Evolutionary conservation across 2,113 vertebrate genomes (phyloP), one percentile per base, ranked within the genome.

Genomic region (Riparia riparia): DNA sequence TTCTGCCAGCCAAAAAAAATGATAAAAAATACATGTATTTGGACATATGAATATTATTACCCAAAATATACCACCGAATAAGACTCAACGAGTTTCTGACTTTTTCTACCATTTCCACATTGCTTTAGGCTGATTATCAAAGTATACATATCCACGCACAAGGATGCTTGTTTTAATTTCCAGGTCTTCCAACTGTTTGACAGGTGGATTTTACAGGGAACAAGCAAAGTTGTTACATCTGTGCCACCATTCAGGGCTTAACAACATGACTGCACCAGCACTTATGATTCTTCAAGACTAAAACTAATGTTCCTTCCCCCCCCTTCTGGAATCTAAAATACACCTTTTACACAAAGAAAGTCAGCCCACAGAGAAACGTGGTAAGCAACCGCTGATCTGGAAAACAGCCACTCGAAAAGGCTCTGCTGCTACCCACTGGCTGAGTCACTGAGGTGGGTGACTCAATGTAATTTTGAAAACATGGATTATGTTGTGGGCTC

Each of bases 381-480:
- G 72, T 57, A 90, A 83, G 72, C 57, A 93, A 72, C 68, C 3
- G 34, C 3, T 58, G 78, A 86, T 86, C 81, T 96, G 76, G 79
- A 94, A 94, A 95, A 95, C 90, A 96, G 89, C 56, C 71, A 84
- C 84, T 93, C 54, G 6, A 77, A 93, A 92, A 81, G 45, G 73
- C 78, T 95, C 69, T 77, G 79, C 79, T 77, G 44, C 93, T 95
- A 66, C 94, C 93, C 94, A 95, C 93, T 54, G 60, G 51, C 57
- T 96, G 93, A 97, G 76, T 95, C 96, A 97, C 31, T 60, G 64
- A 95, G 69, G 95, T 96, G 95, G 95, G 89, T 34, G 84, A 95
- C 63, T 77, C 87, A 90, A 53, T 81, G 64, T 7, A 73, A 92
- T 90, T 93, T 74, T 82, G 58, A 88, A 95, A 97, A 86, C 37